These are phyloP conservation scores for Teinopalpus imperialis DNA, from an alignment of 2,888 invertebrate species.

Conservation along the genomic window DNA sequence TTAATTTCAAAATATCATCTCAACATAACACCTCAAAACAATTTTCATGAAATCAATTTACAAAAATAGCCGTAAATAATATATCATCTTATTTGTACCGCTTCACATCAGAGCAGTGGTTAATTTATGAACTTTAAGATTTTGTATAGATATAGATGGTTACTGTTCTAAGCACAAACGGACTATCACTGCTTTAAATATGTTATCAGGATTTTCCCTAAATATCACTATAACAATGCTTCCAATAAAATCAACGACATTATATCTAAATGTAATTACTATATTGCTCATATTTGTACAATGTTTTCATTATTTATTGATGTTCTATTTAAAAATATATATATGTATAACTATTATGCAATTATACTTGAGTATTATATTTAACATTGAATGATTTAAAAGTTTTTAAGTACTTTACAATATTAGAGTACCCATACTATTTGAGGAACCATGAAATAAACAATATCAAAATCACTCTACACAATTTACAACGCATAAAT, in stretches of 20 bases:
- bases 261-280: slow-evolving; percentile 68
- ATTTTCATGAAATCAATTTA: slow-evolving; percentile 50
- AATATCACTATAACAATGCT: slow-evolving; percentile 71
- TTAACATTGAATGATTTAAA: slow-evolving; percentile 53
- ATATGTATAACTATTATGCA: slow-evolving; percentile 56
- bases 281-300: slow-evolving; percentile 82
- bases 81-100: slow-evolving; percentile 68
- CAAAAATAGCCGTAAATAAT: slow-evolving; percentile 62
- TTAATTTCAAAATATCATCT: slow-evolving; percentile 70
- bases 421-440: slow-evolving; percentile 57
- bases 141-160: slow-evolving; percentile 38
- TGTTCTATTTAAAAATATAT: slow-evolving; percentile 76
- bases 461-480: slow-evolving; percentile 44
- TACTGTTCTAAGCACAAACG: slow-evolving; percentile 27
- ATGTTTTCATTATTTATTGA: slow-evolving; percentile 78
- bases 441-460: slow-evolving; percentile 64
- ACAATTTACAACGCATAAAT: slow-evolving; percentile 24
- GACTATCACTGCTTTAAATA: slow-evolving; percentile 34
- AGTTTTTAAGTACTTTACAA: slow-evolving; percentile 57
- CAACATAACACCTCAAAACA: slow-evolving; percentile 44
- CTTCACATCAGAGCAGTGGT: slow-evolving; percentile 76
- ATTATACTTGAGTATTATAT: slow-evolving; percentile 58
- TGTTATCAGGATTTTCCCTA: slow-evolving; percentile 48
- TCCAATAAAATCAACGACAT: slow-evolving; percentile 66
- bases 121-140: slow-evolving; percentile 41